Evolutionary conservation across 2,888 invertebrate genomes (phyloP), one percentile per base, ranked within the genome.

Genomic region (Mactromeris polynyma): DNA sequence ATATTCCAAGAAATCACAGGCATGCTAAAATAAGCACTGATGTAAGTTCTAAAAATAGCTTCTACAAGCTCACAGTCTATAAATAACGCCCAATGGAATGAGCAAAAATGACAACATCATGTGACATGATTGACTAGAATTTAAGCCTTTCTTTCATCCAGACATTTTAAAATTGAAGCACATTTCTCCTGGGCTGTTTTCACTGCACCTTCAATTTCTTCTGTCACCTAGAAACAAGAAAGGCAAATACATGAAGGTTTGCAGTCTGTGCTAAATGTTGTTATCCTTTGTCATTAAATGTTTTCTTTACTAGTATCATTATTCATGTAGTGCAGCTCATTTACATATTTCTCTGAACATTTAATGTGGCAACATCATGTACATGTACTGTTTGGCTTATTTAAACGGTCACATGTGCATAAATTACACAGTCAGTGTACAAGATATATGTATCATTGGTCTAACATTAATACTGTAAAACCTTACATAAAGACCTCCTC

Each of bases 191-290:
- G 95, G 14, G 96, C 96, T 73, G 89, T 91, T 73, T 94, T 94
- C 46, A 96, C 85, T 26, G 96, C 95, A 21, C 89, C 90, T 1
- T 96, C 96, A 26, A 96, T 95, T 88, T 96, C 96, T 84, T 94
- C 92, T 81, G 95, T 89, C 21, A 95, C 94, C 96, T 96, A 89
- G 21, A 88, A 86, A 78, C 81, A 83, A 86, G 2, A 89, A 54
- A 40, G 64, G 81, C 40, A 40, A 40, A 40, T 40, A 40, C 11
- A 46, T 9, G 14, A 46, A 46, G n/a, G n/a, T n/a, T n/a, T n/a
- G n/a, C n/a, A n/a, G n/a, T n/a, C n/a, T n/a, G n/a, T n/a, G n/a
- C n/a, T n/a, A n/a, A n/a, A n/a, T n/a, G n/a, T n/a, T n/a, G n/a
- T n/a, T n/a, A n/a, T n/a, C n/a, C n/a, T n/a, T n/a, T n/a, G n/a